Conservation (phyloP, 2,888 invertebrate species). For the Thymelicus acteon region DNA sequence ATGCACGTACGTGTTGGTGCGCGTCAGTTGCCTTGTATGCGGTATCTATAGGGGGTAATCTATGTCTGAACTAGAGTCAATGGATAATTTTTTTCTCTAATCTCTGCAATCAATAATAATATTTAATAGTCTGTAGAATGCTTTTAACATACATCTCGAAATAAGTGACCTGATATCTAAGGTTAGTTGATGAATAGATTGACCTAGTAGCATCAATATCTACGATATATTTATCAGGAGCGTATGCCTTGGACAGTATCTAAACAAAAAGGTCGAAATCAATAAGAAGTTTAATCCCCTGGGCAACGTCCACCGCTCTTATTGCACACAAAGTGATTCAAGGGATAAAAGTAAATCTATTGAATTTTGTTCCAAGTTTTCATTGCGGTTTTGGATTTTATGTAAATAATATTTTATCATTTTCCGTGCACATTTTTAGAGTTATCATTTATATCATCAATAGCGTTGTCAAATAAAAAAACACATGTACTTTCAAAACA, state of each 20-base stretch:
- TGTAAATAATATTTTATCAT: background rate
- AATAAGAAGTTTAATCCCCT: conserved; percentile 84
- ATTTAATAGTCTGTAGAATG: too few species aligned
- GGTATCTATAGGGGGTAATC: too few species aligned
- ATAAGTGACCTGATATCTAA: too few species aligned
- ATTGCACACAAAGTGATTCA: conserved; percentile 80
- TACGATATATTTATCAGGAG: background rate
- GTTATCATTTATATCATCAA: background rate
- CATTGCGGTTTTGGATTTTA: background rate
- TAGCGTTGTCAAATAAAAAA: background rate
- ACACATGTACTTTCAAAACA: background rate
- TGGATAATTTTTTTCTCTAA: too few species aligned
- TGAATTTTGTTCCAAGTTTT: conserved; percentile 16
- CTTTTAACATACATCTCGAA: too few species aligned
- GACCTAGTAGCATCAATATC: background rate
- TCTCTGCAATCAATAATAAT: too few species aligned
- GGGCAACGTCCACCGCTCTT: conserved; percentile 74
- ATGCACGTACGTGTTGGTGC: too few species aligned
- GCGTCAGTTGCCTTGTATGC: too few species aligned
- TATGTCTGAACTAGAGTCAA: too few species aligned
- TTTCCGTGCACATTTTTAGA: background rate
- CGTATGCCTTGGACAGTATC: conserved; percentile 44
- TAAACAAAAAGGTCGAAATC: conserved; percentile 81
- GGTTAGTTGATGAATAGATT: background rate
- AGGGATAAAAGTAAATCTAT: conserved; percentile 45